phyloP scores from a whole-genome alignment of 2,888 invertebrate genomes.

The Lathronympha strigana region DNA sequence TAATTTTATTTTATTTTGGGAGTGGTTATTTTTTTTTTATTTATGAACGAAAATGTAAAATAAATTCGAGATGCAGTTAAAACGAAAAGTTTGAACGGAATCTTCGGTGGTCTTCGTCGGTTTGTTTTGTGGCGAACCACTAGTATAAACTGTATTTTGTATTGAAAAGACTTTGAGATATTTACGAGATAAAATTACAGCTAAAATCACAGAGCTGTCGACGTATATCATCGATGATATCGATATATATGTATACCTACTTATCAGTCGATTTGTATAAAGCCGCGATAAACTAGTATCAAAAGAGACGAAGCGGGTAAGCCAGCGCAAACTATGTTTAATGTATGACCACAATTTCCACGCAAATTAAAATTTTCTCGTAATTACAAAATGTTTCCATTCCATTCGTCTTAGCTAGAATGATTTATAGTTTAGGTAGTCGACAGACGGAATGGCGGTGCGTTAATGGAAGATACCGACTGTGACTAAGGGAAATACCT shows the following conservation, averaged over 20 bases:
- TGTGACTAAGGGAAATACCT: slow-evolving; percentile 39
- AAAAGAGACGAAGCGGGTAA: not conserved
- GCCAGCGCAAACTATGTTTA: not conserved
- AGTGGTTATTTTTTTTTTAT: too few species aligned
- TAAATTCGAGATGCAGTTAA: too few species aligned
- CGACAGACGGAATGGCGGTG: slow-evolving; percentile 23
- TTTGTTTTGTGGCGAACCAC: too few species aligned
- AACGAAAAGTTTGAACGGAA: too few species aligned
- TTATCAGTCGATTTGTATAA: slow-evolving; percentile 3
- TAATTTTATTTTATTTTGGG: too few species aligned
- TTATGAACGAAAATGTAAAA: too few species aligned
- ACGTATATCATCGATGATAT: too few species aligned
- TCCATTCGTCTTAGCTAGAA: slow-evolving; percentile 7
- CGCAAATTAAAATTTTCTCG: slow-evolving; percentile 6
- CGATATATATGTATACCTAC: too few species aligned
- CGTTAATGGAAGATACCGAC: slow-evolving; percentile 27
- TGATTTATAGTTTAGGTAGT: not conserved
- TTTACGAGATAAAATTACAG: not conserved
- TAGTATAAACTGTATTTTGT: too few species aligned
- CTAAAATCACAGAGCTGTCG: not conserved
- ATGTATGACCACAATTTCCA: not conserved
- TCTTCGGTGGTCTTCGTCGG: too few species aligned
- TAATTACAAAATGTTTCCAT: not conserved
- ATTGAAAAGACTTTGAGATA: too few species aligned
- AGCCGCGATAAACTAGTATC: not conserved